Evolutionary conservation across 2,888 invertebrate species (phyloP).

Genomic region (Leucozona laternaria): DNA sequence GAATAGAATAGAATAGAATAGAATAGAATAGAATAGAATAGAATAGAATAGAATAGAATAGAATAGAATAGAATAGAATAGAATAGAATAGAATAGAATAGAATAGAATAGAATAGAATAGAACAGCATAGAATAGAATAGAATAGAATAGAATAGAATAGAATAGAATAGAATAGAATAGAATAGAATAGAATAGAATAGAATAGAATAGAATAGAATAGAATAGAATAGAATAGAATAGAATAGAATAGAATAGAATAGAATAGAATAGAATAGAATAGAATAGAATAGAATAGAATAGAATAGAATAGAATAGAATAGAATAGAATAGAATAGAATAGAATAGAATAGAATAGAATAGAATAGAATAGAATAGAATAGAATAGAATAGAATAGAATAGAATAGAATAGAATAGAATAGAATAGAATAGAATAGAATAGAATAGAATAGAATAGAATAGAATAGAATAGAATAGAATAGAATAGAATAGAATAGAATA

Average conservation of each 20-base stretch:
- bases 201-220: slow-evolving; percentile 22
- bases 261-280: too few species aligned
- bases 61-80: slow-evolving; percentile 18
- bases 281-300: too few species aligned
- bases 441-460: too few species aligned
- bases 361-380: too few species aligned
- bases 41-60: slow-evolving; percentile 18
- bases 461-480: too few species aligned
- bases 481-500: too few species aligned
- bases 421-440: too few species aligned
- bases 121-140: slow-evolving; percentile 16
- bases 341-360: slow-evolving; percentile 13
- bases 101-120: slow-evolving; percentile 13
- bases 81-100: slow-evolving; percentile 18
- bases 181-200: slow-evolving; percentile 18
- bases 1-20: not conserved
- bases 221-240: slow-evolving; percentile 22
- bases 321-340: slow-evolving; percentile 22
- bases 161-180: slow-evolving; percentile 18
- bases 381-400: too few species aligned
- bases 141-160: slow-evolving; percentile 20
- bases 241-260: not conserved
- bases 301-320: slow-evolving; percentile 7
- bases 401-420: too few species aligned
- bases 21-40: slow-evolving; percentile 2